Percentiles rank a stretch among this genome's conserved stretches.
These are phyloP conservation scores for Pongo abelii DNA, from an alignment of 2,113 vertebrate species.

Conservation along the genomic window DNA sequence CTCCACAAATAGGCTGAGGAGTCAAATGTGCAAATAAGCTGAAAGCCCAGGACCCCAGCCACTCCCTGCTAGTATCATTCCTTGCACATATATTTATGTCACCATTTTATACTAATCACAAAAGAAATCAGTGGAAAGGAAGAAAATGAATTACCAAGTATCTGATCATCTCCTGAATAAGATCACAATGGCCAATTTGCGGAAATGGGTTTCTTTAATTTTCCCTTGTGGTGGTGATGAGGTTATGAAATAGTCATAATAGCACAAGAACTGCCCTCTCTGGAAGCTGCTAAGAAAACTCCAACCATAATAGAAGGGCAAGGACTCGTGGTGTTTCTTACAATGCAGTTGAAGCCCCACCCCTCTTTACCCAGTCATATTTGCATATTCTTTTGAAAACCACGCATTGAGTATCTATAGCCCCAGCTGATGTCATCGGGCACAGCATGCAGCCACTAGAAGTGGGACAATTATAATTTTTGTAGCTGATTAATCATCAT, in stretches of 20 bases:
- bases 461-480: slow-evolving; percentile 92
- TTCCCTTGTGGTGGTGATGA: slow-evolving; percentile 68
- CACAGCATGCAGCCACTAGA: slow-evolving; percentile 89
- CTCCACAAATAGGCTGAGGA: not conserved
- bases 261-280: slow-evolving; percentile 73
- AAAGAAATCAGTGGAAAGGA: slow-evolving; percentile 60
- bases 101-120: slow-evolving; percentile 45
- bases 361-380: slow-evolving; percentile 78
- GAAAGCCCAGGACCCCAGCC: not conserved
- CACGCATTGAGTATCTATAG: slow-evolving; percentile 87
- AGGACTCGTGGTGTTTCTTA: slow-evolving; percentile 78
- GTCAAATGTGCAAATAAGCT: not conserved
- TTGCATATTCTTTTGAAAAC: slow-evolving; percentile 90
- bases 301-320: slow-evolving; percentile 64
- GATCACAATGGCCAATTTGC: slow-evolving; percentile 72
- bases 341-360: slow-evolving; percentile 81
- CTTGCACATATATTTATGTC: not conserved
- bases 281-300: slow-evolving; percentile 72
- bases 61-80: not conserved
- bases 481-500: slow-evolving; percentile 92
- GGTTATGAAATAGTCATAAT: slow-evolving; percentile 73
- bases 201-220: slow-evolving; percentile 73
- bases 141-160: slow-evolving; percentile 54
- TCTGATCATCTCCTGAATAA: slow-evolving; percentile 51
- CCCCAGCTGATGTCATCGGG: slow-evolving; percentile 89